Evolutionary conservation across 2,113 vertebrate genomes (phyloP).

Genomic region (Todiramphus saurophagus): DNA sequence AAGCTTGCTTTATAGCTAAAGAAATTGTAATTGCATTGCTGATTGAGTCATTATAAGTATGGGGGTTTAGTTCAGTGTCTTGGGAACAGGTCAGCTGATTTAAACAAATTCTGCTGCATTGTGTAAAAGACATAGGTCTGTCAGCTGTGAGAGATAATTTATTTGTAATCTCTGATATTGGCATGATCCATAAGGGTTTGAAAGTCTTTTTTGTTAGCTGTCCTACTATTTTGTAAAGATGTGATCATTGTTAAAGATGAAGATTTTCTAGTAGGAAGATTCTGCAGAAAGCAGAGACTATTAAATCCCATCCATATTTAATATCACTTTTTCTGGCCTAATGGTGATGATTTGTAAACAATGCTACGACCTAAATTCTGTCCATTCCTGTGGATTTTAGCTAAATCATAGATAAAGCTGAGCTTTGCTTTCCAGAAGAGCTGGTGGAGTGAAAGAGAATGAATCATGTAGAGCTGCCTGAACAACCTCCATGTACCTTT

Average conservation of each 20-base stretch:
- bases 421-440: not conserved
- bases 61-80: not conserved
- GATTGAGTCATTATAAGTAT: not conserved
- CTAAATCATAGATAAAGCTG: not conserved
- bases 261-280: not conserved
- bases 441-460: not conserved
- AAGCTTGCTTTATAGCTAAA: not conserved
- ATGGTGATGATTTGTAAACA: not conserved
- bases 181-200: not conserved
- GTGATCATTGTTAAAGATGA: not conserved
- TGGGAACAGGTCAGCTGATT: not conserved
- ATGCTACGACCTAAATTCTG: not conserved
- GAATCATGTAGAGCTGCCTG: not conserved
- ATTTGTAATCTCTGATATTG: not conserved
- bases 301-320: not conserved
- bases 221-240: not conserved
- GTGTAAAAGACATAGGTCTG: not conserved
- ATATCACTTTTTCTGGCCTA: not conserved
- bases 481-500: not conserved
- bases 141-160: not conserved
- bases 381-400: not conserved
- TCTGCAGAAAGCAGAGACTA: not conserved
- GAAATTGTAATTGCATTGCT: not conserved
- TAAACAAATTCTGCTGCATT: not conserved
- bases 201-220: not conserved